phyloP scores from a whole-genome alignment of 2,888 invertebrate genomes.

The Liodrosophila aerea region DNA sequence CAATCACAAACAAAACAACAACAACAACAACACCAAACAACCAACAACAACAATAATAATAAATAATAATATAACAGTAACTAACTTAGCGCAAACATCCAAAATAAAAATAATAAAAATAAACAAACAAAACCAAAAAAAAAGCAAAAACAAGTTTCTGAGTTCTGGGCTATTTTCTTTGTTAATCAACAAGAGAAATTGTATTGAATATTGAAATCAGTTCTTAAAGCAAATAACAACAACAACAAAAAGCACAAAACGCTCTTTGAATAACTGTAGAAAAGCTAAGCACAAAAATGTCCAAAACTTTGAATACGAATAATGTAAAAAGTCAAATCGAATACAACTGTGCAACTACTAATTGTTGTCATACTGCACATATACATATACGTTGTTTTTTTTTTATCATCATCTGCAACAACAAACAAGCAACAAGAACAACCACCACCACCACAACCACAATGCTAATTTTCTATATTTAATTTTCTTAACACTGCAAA shows the following conservation, averaged over 20 bases:
- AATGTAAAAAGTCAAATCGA: conserved; percentile 64
- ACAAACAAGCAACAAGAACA: background rate
- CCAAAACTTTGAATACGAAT: conserved; percentile 83
- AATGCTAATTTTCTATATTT: conserved; percentile 5
- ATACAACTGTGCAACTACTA: conserved; percentile 63
- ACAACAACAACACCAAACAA: conserved; percentile 36
- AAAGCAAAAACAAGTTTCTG: conserved; percentile 78
- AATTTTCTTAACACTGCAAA: conserved; percentile 24
- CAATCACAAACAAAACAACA: conserved; percentile 18
- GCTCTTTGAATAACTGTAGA: background rate
- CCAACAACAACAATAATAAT: conserved; percentile 23
- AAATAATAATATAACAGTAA: conserved; percentile 17
- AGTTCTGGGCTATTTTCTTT: conserved; percentile 81
- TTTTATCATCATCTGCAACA: conserved; percentile 64
- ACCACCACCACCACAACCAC: conserved; percentile 5
- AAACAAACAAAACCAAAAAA: conserved; percentile 18
- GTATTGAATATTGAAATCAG: conserved; percentile 21
- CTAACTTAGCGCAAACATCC: conserved; percentile 35
- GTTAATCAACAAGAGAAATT: conserved; percentile 29
- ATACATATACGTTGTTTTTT: conserved; percentile 34
- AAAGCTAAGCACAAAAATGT: conserved; percentile 69
- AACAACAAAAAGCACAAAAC: conserved; percentile 27
- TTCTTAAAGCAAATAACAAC: conserved; percentile 40
- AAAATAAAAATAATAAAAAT: conserved; percentile 21
- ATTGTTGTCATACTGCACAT: conserved; percentile 55